Evolutionary conservation across 2,888 invertebrate species (phyloP), one percentile per base, ranked within the genome.

Genomic region (Blomia tropicalis): DNA sequence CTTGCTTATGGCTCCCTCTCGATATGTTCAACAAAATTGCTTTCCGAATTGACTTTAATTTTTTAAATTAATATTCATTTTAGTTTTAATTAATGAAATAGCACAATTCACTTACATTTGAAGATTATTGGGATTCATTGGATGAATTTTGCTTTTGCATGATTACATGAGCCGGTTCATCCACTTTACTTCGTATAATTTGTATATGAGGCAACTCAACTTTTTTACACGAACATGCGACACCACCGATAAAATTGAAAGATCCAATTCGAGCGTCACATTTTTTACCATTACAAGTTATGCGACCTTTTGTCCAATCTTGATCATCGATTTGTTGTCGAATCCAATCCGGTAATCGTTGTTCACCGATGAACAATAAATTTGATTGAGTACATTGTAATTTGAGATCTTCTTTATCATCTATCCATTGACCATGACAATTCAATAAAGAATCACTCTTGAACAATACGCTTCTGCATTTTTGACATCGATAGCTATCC

Each of bases 271-370:
- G 43, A 25, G 60, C 59, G 5, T 63, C 62, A 29, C 69, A 69
- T 14, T 31, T 17, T n/a, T 2, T 36, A 29, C 60, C 60, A 19
- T 66, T 66, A 62, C 69, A 69, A 32, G 56, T 58, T 17, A 69
- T 25, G 59, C 66, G 66, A 1, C 69, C 69, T 66, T 68, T 68
- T 25, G 63, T 67, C 69, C 69, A 69, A 17, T 67, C 63, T 22
- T 58, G 64, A 14, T 41, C 54, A 63, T 65, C 62, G 7, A 68
- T 59, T 62, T 67, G 65, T n/a, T 43, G 30, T 58, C 58, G 62
- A 17, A 67, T 58, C 68, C 68, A 68, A 23, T 54, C 59, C 1
- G 56, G 61, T 22, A 68, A 27, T 22, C n/a, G 31, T 5, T 65
- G 64, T 41, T 68, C 68, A 30, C 44, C 64, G 1, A 68, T 19